Conservation (phyloP, 2,888 invertebrate genomes). For the Rhagophthalmus giganteus region DNA sequence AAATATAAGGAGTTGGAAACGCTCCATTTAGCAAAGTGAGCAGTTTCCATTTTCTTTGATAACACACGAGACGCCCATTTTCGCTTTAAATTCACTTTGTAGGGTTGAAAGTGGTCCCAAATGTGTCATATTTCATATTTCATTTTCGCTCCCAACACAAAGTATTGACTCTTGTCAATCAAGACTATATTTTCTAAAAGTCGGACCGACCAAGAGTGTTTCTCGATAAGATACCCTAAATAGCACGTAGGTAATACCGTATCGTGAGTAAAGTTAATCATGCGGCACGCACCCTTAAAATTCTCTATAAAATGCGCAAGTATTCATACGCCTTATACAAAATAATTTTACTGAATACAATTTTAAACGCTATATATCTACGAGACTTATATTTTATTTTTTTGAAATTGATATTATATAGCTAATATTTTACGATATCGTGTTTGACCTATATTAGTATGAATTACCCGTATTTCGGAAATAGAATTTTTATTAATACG, state of each 20-base stretch:
- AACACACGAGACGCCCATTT: slow-evolving; percentile 17
- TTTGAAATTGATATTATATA: too few species aligned
- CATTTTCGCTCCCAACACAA: slow-evolving; percentile 7
- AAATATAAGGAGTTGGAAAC: not conserved
- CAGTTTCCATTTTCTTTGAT: slow-evolving; percentile 12
- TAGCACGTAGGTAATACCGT: slow-evolving; percentile 13
- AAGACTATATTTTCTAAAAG: slow-evolving; percentile 12
- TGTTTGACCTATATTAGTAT: too few species aligned
- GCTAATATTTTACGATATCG: too few species aligned
- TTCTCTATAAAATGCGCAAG: slow-evolving; percentile 10
- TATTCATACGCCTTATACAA: slow-evolving; percentile 12
- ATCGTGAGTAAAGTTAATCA: slow-evolving; percentile 16
- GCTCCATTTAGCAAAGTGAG: slow-evolving; percentile 7
- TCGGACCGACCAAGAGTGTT: slow-evolving; percentile 6
- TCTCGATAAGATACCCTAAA: slow-evolving; percentile 14
- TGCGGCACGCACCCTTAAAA: slow-evolving; percentile 12
- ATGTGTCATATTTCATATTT: slow-evolving; percentile 16
- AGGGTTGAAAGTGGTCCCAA: slow-evolving; percentile 14
- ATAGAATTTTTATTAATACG: too few species aligned
- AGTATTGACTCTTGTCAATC: slow-evolving; percentile 21
- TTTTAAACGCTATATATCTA: too few species aligned
- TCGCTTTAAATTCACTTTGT: slow-evolving; percentile 18
- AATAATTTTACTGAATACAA: slow-evolving; percentile 1
- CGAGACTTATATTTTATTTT: too few species aligned
- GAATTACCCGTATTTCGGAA: too few species aligned